Evolutionary conservation across 2,113 vertebrate species (phyloP).

Genomic region (Panthera leo): DNA sequence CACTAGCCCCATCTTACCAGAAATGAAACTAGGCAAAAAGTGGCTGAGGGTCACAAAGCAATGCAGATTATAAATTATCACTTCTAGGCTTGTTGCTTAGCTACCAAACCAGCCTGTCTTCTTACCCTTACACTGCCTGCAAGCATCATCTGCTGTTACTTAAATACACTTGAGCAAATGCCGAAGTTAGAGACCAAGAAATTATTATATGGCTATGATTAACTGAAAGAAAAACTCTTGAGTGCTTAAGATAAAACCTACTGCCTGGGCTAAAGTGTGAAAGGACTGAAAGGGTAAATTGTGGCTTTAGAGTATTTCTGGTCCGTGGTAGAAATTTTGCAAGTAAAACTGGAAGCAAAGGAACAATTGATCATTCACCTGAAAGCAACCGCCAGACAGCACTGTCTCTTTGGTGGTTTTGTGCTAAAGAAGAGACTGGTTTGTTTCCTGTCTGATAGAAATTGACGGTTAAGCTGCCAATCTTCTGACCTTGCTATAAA

Average conservation of each 20-base stretch:
- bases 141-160: slow-evolving; percentile 43
- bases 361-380: slow-evolving; percentile 47
- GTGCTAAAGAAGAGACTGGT: slow-evolving; percentile 8
- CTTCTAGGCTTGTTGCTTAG: slow-evolving; percentile 60
- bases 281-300: background rate
- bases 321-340: background rate
- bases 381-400: slow-evolving; percentile 19
- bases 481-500: background rate
- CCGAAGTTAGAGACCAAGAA: slow-evolving; percentile 46
- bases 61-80: slow-evolving; percentile 62
- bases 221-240: slow-evolving; percentile 3
- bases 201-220: slow-evolving; percentile 33
- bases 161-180: slow-evolving; percentile 61
- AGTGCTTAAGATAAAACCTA: background rate
- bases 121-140: background rate
- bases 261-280: background rate
- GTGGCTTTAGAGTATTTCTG: background rate
- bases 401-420: slow-evolving; percentile 38
- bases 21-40: slow-evolving; percentile 51
- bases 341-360: background rate
- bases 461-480: slow-evolving; percentile 16
- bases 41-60: slow-evolving; percentile 42
- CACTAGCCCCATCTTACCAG: background rate
- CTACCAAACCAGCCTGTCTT: slow-evolving; percentile 60
- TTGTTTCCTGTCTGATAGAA: slow-evolving; percentile 41